Evolutionary conservation across 2,113 vertebrate genomes (phyloP).

Genomic region (Glareola pratincola): DNA sequence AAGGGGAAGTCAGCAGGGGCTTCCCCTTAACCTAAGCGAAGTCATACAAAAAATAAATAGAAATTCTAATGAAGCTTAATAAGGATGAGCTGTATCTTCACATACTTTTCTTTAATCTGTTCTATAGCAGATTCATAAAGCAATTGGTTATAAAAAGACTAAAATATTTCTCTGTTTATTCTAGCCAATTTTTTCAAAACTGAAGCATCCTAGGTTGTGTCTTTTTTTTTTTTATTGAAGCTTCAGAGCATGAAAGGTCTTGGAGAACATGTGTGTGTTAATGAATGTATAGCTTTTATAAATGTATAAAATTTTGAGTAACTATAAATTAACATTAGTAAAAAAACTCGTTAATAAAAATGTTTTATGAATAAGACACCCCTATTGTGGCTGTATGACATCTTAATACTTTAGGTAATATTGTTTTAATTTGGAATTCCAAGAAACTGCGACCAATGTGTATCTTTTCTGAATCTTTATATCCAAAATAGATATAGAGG

Average conservation of each 20-base stretch:
- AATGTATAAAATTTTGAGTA: not conserved
- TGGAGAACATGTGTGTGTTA: not conserved
- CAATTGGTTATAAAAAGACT: not conserved
- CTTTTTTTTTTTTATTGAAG: not conserved
- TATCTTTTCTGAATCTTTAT: constrained; percentile 9
- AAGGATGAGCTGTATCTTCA: not conserved
- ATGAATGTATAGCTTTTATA: not conserved
- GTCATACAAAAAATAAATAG: not conserved
- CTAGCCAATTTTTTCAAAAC: not conserved
- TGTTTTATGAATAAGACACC: not conserved
- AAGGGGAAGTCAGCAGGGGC: not conserved
- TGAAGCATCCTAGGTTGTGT: not conserved
- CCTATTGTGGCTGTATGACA: not conserved
- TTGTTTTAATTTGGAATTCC: constrained; percentile 40
- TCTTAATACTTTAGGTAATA: not conserved
- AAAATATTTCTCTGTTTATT: not conserved
- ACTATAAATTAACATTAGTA: not conserved
- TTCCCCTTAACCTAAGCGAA: not conserved
- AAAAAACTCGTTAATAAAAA: not conserved
- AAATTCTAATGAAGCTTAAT: not conserved
- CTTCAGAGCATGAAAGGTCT: not conserved
- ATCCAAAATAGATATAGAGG: not conserved
- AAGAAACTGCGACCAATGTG: not conserved
- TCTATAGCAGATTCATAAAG: not conserved
- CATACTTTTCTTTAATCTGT: not conserved